phyloP scores from a whole-genome alignment of 2,888 invertebrate species.

The Sericinus montela region DNA sequence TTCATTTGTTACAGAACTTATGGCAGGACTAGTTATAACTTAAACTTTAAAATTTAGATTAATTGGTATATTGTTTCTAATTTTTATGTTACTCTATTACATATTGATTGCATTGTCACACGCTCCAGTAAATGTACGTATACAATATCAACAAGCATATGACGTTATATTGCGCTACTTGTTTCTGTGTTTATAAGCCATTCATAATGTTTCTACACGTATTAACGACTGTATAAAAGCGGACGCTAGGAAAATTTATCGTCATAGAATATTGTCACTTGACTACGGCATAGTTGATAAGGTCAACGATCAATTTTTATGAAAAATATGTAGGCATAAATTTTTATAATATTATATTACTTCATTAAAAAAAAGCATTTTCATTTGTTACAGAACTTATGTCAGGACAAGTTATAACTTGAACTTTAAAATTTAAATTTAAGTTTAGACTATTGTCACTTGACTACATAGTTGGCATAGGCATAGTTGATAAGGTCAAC shows the following conservation, averaged over 20 bases:
- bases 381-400: no score
- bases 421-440: no score
- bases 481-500: neutral
- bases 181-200: conserved; percentile 6
- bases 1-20: no score
- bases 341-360: no score
- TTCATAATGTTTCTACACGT: conserved; percentile 18
- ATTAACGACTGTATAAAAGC: conserved; percentile 18
- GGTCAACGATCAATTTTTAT: neutral
- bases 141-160: conserved; percentile 4
- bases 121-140: conserved; percentile 1
- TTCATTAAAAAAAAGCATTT: no score
- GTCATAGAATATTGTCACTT: neutral
- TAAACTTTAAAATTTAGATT: neutral
- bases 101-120: neutral
- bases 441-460: no score
- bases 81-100: neutral
- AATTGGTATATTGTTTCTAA: neutral
- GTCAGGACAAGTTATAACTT: no score
- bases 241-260: neutral
- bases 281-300: neutral
- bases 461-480: no score
- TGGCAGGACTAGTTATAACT: neutral
- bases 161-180: conserved; percentile 1
- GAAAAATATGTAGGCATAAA: no score